phyloP scores from a whole-genome alignment of 2,113 vertebrate species.

The Corydoras maculifer region DNA sequence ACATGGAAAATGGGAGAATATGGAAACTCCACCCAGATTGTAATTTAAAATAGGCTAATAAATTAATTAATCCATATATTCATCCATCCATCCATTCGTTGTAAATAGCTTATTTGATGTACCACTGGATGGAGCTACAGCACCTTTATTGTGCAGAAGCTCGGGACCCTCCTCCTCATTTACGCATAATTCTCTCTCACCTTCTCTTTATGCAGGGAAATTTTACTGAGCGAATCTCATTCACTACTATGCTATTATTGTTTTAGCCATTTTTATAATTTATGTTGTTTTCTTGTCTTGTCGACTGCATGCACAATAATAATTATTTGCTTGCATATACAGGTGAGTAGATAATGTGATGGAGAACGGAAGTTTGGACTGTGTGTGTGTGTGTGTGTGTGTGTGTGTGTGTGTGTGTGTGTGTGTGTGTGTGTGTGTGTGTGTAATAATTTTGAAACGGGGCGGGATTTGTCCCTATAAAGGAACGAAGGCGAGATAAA shows the following conservation, averaged over 20 bases:
- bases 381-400: background rate
- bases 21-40: too few species aligned
- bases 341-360: background rate
- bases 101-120: background rate
- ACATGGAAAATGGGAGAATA: too few species aligned
- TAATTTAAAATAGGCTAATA: background rate
- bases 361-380: background rate
- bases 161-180: constrained; percentile 53
- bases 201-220: constrained; percentile 4
- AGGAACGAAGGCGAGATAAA: constrained; percentile 23
- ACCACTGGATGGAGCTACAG: constrained; percentile 36
- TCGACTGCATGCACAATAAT: too few species aligned
- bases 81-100: background rate
- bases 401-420: constrained; percentile 24
- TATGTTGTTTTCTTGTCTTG: too few species aligned
- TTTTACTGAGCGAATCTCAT: background rate
- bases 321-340: too few species aligned
- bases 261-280: too few species aligned
- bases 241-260: background rate
- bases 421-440: constrained; percentile 5
- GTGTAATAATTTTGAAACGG: constrained; percentile 11
- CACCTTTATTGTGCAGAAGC: constrained; percentile 9
- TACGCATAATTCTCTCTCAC: constrained; percentile 14
- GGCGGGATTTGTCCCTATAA: constrained; percentile 29
- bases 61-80: background rate